Percentiles rank a stretch among this genome's conserved stretches.
phyloP scores from a whole-genome alignment of 2,888 invertebrate genomes.

The Julus scanicus region DNA sequence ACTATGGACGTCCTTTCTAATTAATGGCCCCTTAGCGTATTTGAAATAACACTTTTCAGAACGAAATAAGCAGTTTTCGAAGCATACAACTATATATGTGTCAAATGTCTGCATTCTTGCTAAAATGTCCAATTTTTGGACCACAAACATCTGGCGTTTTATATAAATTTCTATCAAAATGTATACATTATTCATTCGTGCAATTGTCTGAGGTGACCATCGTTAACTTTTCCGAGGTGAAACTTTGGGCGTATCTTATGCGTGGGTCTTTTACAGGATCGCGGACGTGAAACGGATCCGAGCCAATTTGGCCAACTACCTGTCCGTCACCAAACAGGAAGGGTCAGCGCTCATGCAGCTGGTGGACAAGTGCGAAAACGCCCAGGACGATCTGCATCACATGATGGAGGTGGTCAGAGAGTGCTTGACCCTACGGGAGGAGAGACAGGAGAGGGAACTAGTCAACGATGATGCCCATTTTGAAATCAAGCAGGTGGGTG shows the following conservation, averaged over 20 bases:
- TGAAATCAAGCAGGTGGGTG: constrained; percentile 47
- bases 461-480: constrained; percentile 52
- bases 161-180: too few relatives aligned
- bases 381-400: constrained; percentile 49
- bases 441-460: constrained; percentile 44
- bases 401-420: constrained; percentile 36
- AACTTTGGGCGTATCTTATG: too few relatives aligned
- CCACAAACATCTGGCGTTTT: too few relatives aligned
- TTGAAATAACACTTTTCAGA: too few relatives aligned
- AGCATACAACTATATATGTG: too few relatives aligned
- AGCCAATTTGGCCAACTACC: constrained; percentile 22
- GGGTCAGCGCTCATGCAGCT: constrained; percentile 17
- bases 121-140: too few relatives aligned
- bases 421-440: constrained; percentile 40
- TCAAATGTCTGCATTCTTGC: too few relatives aligned
- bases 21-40: too few relatives aligned
- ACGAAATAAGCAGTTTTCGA: too few relatives aligned
- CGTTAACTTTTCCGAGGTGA: too few relatives aligned
- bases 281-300: constrained; percentile 27
- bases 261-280: not conserved
- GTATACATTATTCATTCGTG: too few relatives aligned
- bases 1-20: not conserved
- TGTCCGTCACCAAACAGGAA: constrained; percentile 32
- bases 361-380: constrained; percentile 46
- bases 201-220: too few relatives aligned